Percentiles rank a stretch among this genome's conserved stretches.
phyloP scores from a whole-genome alignment of 1,140 invertebrate genomes.

The Temnothorax curvispinosus region DNA sequence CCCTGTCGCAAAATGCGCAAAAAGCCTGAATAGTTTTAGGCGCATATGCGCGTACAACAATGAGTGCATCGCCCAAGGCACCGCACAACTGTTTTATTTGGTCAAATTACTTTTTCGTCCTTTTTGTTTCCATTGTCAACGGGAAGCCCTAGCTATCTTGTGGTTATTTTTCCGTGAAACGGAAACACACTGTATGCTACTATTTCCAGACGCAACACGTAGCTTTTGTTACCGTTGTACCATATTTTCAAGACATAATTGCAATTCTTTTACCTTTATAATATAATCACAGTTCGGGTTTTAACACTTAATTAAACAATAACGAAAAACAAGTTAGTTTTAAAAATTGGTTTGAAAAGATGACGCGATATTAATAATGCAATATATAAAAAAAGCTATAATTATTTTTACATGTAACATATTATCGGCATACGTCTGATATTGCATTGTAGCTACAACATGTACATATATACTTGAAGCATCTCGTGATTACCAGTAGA shows the following conservation, averaged over 20 bases:
- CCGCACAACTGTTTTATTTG: slow-evolving; percentile 31
- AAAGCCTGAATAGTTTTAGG: slow-evolving; percentile 49
- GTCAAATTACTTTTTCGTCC: slow-evolving; percentile 10
- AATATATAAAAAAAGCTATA: not conserved
- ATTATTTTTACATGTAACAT: not conserved
- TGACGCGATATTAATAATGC: not conserved
- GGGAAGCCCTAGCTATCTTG: slow-evolving; percentile 21
- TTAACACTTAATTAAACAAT: not conserved
- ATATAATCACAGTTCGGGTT: not conserved
- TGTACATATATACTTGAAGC: too few species aligned
- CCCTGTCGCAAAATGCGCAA: slow-evolving; percentile 55
- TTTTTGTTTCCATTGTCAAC: not conserved
- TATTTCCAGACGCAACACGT: slow-evolving; percentile 22
- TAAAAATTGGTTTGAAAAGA: not conserved
- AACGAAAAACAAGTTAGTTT: not conserved
- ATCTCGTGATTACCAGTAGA: not conserved
- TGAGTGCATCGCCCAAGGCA: slow-evolving; percentile 1
- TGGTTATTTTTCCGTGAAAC: slow-evolving; percentile 19
- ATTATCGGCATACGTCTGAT: not conserved
- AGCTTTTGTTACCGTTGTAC: slow-evolving; percentile 6
- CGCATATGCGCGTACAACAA: slow-evolving; percentile 24
- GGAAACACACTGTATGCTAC: not conserved
- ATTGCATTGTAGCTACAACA: not conserved
- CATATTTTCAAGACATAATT: not conserved
- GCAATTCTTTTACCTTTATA: not conserved